A percentile compares a stretch with the other conserved stretches of the same genome.
Conservation (phyloP, 1,140 invertebrate species). For the Orchestia grillus region DNA sequence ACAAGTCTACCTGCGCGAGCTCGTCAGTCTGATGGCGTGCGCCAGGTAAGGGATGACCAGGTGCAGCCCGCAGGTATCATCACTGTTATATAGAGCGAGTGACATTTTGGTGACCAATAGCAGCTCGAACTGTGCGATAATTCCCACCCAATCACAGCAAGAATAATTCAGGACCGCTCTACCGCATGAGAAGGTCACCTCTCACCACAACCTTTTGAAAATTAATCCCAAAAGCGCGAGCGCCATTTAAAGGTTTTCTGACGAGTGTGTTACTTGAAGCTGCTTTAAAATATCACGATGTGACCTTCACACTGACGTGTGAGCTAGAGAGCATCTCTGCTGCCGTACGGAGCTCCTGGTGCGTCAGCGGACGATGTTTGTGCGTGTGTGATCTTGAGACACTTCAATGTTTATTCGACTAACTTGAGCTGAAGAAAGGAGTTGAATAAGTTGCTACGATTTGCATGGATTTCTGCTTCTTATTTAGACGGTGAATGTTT, state of each 20-base stretch:
- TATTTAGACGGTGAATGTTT: too few species aligned
- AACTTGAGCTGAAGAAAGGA: too few species aligned
- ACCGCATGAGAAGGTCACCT: conserved; percentile 4
- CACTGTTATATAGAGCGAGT: neutral
- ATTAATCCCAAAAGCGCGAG: neutral
- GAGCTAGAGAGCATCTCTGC: neutral
- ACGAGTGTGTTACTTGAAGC: neutral
- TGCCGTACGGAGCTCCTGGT: too few species aligned
- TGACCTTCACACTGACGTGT: neutral
- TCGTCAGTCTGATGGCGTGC: too few species aligned
- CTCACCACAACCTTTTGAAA: conserved; percentile 9
- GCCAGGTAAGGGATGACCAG: neutral
- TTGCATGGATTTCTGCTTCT: too few species aligned
- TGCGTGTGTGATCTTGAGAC: too few species aligned
- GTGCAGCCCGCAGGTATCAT: neutral
- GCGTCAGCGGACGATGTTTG: too few species aligned
- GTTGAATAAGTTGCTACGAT: too few species aligned
- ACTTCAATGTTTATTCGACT: too few species aligned
- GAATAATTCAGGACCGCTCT: neutral
- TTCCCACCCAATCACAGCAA: neutral
- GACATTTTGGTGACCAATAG: neutral
- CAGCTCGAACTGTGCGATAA: neutral
- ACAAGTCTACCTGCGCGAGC: too few species aligned
- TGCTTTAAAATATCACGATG: neutral
- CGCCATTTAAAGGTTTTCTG: conserved; percentile 14